Conservation (phyloP, 2,888 invertebrate species). For the Lasiommata megera region DNA sequence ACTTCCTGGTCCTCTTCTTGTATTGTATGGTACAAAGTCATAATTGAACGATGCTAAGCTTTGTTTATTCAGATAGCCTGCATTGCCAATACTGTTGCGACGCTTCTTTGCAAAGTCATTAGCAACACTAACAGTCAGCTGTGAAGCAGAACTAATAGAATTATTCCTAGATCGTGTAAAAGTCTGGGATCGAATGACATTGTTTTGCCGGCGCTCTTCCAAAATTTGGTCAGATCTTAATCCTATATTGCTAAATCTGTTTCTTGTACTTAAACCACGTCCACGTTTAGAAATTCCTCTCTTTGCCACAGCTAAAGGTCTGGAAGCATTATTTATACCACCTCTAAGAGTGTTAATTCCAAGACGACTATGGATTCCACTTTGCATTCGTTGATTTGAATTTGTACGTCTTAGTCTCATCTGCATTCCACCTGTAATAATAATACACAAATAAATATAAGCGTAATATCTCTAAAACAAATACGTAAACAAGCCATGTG, state of each 20-base stretch:
- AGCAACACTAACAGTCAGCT: constrained; percentile 70
- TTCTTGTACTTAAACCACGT: constrained; percentile 59
- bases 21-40: constrained; percentile 59
- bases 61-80: constrained; percentile 62
- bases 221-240: constrained; percentile 74
- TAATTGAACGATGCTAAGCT: constrained; percentile 65
- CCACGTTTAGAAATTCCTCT: constrained; percentile 71
- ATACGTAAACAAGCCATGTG: no score
- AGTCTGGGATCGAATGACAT: constrained; percentile 68
- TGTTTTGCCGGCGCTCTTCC: constrained; percentile 58
- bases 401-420: constrained; percentile 53
- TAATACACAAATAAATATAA: not conserved
- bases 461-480: not conserved
- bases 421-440: constrained; percentile 51
- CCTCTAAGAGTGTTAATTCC: constrained; percentile 61
- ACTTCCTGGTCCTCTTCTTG: constrained; percentile 66
- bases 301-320: constrained; percentile 65
- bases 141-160: constrained; percentile 61
- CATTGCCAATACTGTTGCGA: constrained; percentile 66
- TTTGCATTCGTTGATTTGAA: constrained; percentile 50
- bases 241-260: constrained; percentile 65
- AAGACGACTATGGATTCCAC: constrained; percentile 61
- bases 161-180: constrained; percentile 72
- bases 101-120: constrained; percentile 68
- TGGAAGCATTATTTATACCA: constrained; percentile 48